These are phyloP conservation scores for Gymnopithys bicolor DNA, from an alignment of 2,797 vertebrate species.

Conservation along the genomic window DNA sequence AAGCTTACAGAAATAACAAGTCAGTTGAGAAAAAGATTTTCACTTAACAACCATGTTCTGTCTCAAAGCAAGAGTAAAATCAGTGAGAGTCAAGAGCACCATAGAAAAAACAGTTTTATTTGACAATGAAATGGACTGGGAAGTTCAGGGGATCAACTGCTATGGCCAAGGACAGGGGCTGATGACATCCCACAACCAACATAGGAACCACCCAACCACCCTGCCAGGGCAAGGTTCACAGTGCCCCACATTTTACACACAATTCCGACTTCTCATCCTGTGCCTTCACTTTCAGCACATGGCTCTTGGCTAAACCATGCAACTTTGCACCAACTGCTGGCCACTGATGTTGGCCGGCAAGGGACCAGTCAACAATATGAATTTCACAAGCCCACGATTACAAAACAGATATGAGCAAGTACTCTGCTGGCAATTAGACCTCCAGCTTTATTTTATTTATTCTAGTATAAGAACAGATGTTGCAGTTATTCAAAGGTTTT, in stretches of 20 bases:
- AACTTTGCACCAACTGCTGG: not conserved
- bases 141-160: not conserved
- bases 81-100: not conserved
- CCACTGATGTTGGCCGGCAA: fast-evolving
- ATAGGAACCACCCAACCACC: not conserved
- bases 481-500: conserved; percentile 57
- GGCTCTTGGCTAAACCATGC: not conserved
- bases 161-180: not conserved
- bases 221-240: not conserved
- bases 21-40: not conserved
- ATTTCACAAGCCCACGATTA: conserved; percentile 38
- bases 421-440: conserved; percentile 12
- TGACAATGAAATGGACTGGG: not conserved
- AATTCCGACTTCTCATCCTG: not conserved
- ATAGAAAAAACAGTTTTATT: not conserved
- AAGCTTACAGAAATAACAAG: not conserved
- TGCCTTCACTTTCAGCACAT: not conserved
- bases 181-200: fast-evolving
- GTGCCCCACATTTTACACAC: not conserved
- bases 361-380: not conserved
- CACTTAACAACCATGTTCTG: not conserved
- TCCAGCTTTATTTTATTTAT: conserved; percentile 55
- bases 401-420: conserved; percentile 54
- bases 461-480: conserved; percentile 42
- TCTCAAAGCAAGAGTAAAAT: not conserved